Percentiles rank a stretch among this genome's conserved stretches.
phyloP scores from a whole-genome alignment of 2,888 invertebrate genomes.

The Yponomeuta malinellus region DNA sequence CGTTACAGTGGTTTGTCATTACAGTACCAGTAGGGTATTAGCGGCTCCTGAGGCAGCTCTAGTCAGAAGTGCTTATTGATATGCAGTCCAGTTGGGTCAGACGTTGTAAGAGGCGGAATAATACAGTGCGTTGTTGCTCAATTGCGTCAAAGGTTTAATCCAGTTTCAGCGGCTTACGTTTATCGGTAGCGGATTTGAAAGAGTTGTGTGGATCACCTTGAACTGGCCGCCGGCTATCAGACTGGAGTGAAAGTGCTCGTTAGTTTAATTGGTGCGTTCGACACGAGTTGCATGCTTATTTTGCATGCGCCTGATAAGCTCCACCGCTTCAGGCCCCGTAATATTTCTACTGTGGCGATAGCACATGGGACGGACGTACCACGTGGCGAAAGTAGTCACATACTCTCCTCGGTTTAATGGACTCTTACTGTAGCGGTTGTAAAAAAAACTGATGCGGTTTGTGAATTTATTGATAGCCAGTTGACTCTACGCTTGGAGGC shows the following conservation, averaged over 20 bases:
- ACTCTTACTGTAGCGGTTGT: not conserved
- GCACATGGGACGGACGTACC: not conserved
- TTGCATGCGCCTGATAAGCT: constrained; percentile 56
- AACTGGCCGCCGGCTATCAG: constrained; percentile 49
- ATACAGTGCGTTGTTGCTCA: constrained; percentile 8
- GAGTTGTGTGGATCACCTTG: constrained; percentile 58
- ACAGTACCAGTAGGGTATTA: constrained; percentile 27
- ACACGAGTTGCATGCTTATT: constrained; percentile 45
- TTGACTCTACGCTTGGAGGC: not conserved
- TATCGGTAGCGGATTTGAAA: constrained; percentile 22
- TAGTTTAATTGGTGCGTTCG: constrained; percentile 61
- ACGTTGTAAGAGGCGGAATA: not conserved
- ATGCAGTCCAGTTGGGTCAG: not conserved
- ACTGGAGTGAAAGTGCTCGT: constrained; percentile 66
- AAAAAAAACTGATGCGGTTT: constrained; percentile 7
- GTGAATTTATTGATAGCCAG: constrained; percentile 4
- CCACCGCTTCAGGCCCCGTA: constrained; percentile 15
- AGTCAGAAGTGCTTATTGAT: constrained; percentile 28
- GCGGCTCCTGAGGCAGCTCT: constrained; percentile 24
- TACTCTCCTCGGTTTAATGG: not conserved
- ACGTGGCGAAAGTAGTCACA: constrained; percentile 10
- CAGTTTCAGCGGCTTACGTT: constrained; percentile 14
- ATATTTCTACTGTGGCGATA: constrained; percentile 13
- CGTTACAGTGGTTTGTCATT: not conserved
- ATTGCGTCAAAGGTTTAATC: constrained; percentile 11